Conservation (phyloP, 2,888 invertebrate species). For the Chloroclystis v-ata region DNA sequence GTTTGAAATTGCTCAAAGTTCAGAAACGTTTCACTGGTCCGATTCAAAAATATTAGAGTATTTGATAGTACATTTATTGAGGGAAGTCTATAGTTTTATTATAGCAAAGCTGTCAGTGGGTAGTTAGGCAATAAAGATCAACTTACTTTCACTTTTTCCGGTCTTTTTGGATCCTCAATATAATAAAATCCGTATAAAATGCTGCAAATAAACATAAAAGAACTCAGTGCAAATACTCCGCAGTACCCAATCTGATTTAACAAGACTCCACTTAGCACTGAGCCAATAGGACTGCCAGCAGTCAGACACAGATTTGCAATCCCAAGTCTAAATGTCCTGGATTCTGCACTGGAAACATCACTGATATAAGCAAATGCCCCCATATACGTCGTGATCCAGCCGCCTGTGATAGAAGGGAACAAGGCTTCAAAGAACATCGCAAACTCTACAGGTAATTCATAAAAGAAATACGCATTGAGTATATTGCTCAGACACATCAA, state of each 20-base stretch:
- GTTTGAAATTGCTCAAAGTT: too few species aligned
- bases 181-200: slow-evolving; percentile 62
- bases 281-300: slow-evolving; percentile 61
- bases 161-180: slow-evolving; percentile 57
- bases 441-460: slow-evolving; percentile 72
- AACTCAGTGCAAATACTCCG: slow-evolving; percentile 67
- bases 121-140: too few species aligned
- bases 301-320: slow-evolving; percentile 69
- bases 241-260: slow-evolving; percentile 69
- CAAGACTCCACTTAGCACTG: slow-evolving; percentile 61
- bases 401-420: slow-evolving; percentile 74
- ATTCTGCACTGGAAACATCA: slow-evolving; percentile 73
- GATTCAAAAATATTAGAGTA: too few species aligned
- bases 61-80: too few species aligned
- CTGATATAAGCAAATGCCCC: slow-evolving; percentile 80
- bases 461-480: slow-evolving; percentile 73
- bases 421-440: slow-evolving; percentile 73
- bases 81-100: too few species aligned
- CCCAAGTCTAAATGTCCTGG: slow-evolving; percentile 79
- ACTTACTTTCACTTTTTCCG: slow-evolving; percentile 42
- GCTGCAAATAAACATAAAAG: slow-evolving; percentile 59
- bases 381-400: slow-evolving; percentile 76
- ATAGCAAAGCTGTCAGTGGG: too few species aligned
- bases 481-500: slow-evolving; percentile 69
- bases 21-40: too few species aligned